Conservation (phyloP, 1,140 invertebrate species). For the Zaprionus camerounensis region DNA sequence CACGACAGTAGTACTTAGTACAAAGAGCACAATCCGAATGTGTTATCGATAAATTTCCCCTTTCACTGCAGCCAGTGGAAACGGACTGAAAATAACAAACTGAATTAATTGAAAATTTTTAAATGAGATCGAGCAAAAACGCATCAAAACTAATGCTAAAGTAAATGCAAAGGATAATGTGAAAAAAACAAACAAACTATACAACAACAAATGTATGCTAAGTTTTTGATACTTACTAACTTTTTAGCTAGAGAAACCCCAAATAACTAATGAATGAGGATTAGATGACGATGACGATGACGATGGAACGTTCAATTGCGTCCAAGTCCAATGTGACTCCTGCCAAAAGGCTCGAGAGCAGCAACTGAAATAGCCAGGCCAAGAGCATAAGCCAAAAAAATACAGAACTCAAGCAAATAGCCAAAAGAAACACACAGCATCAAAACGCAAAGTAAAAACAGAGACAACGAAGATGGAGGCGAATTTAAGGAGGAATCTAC, state of each 20-base stretch:
- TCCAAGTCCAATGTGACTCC: constrained; percentile 64
- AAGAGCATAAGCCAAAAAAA: constrained; percentile 42
- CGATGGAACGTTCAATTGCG: constrained; percentile 67
- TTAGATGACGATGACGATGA: constrained; percentile 39
- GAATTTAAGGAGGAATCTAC: constrained; percentile 7
- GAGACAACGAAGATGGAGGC: constrained; percentile 40
- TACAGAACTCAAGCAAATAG: constrained; percentile 6
- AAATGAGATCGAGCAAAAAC: constrained; percentile 19
- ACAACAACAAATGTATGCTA: constrained; percentile 49
- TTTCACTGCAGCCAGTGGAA: not conserved
- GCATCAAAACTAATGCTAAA: constrained; percentile 28
- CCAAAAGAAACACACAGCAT: constrained; percentile 10
- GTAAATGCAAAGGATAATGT: not conserved
- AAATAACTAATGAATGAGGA: constrained; percentile 27
- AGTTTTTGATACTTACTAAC: constrained; percentile 69
- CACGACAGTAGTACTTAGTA: no score
- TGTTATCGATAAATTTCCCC: no score
- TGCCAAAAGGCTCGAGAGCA: constrained; percentile 47
- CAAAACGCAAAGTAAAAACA: constrained; percentile 12
- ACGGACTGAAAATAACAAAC: not conserved
- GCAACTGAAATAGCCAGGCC: constrained; percentile 30
- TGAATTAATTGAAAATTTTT: constrained; percentile 9
- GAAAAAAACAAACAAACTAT: not conserved
- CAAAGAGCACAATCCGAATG: no score
- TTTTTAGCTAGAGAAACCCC: constrained; percentile 74